Evolutionary conservation across 2,113 vertebrate genomes (phyloP).

Genomic region (Menura novaehollandiae): DNA sequence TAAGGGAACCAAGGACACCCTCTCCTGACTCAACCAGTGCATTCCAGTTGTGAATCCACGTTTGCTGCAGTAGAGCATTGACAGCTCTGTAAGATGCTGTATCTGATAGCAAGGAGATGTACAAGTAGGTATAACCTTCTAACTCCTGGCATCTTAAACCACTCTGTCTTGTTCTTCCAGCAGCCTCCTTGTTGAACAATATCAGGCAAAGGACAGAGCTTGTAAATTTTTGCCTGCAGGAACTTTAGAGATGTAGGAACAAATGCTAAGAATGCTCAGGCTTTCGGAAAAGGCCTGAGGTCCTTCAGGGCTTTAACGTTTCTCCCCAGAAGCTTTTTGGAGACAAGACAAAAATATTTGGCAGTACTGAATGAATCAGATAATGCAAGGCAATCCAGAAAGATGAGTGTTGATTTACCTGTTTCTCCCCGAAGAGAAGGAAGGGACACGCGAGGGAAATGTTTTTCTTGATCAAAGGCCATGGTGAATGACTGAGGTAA

Average conservation of each 20-base stretch:
- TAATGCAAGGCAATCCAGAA: background rate
- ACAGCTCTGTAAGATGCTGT: background rate
- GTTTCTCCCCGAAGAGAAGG: background rate
- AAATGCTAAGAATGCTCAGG: conserved; percentile 49
- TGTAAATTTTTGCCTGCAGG: conserved; percentile 35
- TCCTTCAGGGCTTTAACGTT: background rate
- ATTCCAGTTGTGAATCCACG: background rate
- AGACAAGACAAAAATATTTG: conserved; percentile 37
- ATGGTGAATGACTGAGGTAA: background rate
- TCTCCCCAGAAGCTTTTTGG: background rate
- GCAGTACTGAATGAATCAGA: background rate
- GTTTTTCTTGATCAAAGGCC: conserved; percentile 1
- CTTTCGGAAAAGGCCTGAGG: background rate
- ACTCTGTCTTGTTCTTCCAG: conserved; percentile 28
- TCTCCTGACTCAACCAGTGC: background rate
- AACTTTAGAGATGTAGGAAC: conserved; percentile 35
- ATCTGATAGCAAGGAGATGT: background rate
- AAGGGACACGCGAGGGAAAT: background rate
- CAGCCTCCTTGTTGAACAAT: conserved; percentile 18
- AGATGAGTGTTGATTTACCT: conserved; percentile 14
- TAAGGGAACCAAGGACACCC: background rate
- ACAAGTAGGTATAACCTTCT: background rate
- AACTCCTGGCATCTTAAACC: background rate
- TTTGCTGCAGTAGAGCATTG: background rate
- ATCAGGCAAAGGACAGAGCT: conserved; percentile 20